Evolutionary conservation across 2,888 invertebrate genomes (phyloP).

Genomic region (Drosophila neoperkinsi): DNA sequence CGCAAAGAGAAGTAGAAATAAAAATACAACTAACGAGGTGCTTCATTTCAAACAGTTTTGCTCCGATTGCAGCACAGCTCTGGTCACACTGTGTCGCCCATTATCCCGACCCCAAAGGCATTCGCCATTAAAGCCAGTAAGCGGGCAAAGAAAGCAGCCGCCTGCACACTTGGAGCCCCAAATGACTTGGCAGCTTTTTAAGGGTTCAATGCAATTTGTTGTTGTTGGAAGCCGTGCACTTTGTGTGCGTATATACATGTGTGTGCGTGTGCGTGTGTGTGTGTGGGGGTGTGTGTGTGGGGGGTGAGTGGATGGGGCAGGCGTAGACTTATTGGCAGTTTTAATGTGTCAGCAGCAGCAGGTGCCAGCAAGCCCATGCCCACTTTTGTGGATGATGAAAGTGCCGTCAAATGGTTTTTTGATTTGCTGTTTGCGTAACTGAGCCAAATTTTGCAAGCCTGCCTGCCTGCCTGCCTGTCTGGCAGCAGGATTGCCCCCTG

Average conservation of each 20-base stretch:
- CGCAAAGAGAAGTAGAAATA: background rate
- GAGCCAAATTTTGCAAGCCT: constrained; percentile 39
- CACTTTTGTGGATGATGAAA: constrained; percentile 72
- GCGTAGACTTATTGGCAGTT: constrained; percentile 73
- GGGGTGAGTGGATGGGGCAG: background rate
- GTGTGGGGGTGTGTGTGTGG: too few species aligned
- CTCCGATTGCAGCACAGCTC: constrained; percentile 3
- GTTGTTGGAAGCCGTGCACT: constrained; percentile 46
- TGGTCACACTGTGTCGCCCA: constrained; percentile 29
- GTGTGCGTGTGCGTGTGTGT: background rate
- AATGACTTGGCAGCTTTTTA: constrained; percentile 61
- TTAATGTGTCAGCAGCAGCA: constrained; percentile 78
- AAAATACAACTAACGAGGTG: background rate
- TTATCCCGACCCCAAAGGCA: constrained; percentile 36
- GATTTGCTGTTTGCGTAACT: constrained; percentile 78
- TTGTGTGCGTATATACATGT: constrained; percentile 5
- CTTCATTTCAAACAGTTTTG: background rate
- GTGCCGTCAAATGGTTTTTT: constrained; percentile 81
- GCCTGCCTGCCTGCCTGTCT: constrained; percentile 1
- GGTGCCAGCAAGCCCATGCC: constrained; percentile 53
- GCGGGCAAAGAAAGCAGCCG: constrained; percentile 17
- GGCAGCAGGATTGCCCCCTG: background rate
- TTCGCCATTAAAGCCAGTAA: constrained; percentile 52
- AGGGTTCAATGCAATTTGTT: constrained; percentile 59
- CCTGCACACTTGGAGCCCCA: constrained; percentile 23